Conservation (phyloP, 2,113 vertebrate species). For the Puffinus mauretanicus region DNA sequence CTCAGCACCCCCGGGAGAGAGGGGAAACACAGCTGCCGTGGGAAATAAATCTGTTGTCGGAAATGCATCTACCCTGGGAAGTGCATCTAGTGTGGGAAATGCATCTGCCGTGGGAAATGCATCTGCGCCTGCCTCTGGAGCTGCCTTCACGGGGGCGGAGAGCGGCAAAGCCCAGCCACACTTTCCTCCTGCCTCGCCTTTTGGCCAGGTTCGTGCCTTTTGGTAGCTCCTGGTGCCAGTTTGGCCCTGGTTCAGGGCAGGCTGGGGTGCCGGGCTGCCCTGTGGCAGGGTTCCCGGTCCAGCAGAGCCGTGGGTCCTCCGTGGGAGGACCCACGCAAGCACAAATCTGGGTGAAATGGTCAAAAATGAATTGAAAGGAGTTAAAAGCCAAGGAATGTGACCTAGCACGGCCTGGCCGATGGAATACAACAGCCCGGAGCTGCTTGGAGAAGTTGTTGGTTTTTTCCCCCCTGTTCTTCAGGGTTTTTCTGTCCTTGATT, state of each 20-base stretch:
- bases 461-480: background rate
- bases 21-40: background rate
- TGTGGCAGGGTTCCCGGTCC: rapidly evolving
- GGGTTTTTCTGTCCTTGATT: background rate
- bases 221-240: background rate
- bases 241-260: rapidly evolving
- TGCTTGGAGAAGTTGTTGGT: background rate
- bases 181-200: background rate
- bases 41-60: background rate
- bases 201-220: background rate
- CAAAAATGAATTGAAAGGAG: background rate
- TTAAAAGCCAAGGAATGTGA: background rate
- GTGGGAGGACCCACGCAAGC: background rate
- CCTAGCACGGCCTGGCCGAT: background rate
- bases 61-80: background rate
- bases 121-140: background rate
- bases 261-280: background rate
- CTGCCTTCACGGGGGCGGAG: background rate
- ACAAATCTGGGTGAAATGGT: background rate
- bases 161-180: rapidly evolving
- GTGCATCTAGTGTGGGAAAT: background rate
- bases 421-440: background rate
- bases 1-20: background rate
- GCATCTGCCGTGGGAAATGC: conserved; percentile 36
- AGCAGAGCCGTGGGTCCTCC: no score